Percentiles rank a stretch among this genome's conserved stretches.
Evolutionary conservation across 2,797 vertebrate genomes (phyloP).

Genomic region (Rhinatrema bivittatum): DNA sequence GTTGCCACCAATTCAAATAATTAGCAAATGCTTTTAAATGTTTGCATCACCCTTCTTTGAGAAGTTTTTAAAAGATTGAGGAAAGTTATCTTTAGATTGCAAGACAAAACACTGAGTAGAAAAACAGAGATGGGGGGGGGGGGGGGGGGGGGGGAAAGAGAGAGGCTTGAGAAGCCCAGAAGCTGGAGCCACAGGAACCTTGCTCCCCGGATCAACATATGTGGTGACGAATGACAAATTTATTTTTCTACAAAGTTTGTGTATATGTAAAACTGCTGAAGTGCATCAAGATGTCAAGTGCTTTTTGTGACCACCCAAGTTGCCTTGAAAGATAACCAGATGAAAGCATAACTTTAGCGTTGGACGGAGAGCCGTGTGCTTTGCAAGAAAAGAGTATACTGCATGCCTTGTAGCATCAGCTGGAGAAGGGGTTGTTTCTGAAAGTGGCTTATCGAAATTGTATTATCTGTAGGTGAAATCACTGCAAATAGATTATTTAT

Average conservation of each 20-base stretch:
- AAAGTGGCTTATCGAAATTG: constrained; percentile 28
- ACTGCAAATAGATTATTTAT: no score
- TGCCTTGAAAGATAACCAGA: constrained; percentile 98
- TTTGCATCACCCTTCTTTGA: constrained; percentile 9
- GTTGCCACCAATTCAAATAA: constrained; percentile 13
- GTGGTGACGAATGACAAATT: constrained; percentile 99
- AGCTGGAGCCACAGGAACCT: constrained; percentile 49
- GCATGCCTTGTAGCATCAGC: constrained; percentile 15
- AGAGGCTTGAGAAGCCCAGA: constrained; percentile 51
- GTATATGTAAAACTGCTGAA: constrained; percentile 99
- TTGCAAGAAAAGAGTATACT: constrained; percentile 27
- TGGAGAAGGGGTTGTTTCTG: constrained; percentile 21
- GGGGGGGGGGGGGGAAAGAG: constrained; percentile 3
- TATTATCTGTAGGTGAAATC: no score
- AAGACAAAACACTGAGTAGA: constrained; percentile 5
- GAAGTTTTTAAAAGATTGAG: constrained; percentile 20
- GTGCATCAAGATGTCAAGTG: constrained; percentile 99
- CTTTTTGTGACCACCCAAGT: constrained; percentile 98
- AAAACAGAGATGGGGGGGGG: constrained; percentile 12
- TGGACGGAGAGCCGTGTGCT: constrained; percentile 43
- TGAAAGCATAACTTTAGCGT: constrained; percentile 85
- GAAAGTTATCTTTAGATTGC: constrained; percentile 16
- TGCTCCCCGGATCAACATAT: constrained; percentile 88
- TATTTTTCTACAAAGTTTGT: constrained; percentile 99
- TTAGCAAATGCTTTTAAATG: constrained; percentile 16